phyloP scores from a whole-genome alignment of 2,113 vertebrate species.

The Pluvialis apricaria region DNA sequence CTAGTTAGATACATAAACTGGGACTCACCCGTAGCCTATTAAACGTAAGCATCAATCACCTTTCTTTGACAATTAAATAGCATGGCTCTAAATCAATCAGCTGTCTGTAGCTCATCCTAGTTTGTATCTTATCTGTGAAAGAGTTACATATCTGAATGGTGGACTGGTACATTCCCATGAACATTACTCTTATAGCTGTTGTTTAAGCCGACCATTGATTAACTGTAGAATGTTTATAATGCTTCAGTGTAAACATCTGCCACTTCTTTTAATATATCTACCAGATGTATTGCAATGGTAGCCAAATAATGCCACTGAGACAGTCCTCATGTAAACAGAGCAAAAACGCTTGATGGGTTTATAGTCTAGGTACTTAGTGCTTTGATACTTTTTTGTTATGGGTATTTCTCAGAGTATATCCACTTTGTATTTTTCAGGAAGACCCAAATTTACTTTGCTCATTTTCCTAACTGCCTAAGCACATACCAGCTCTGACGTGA shows the following conservation, averaged over 20 bases:
- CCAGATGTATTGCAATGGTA: not conserved
- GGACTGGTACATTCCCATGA: not conserved
- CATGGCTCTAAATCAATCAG: conserved; percentile 5
- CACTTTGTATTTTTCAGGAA: not conserved
- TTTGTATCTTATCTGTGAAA: not conserved
- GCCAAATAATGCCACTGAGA: not conserved
- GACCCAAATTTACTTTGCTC: not conserved
- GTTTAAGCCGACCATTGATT: not conserved
- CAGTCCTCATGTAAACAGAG: not conserved
- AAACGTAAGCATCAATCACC: conserved; percentile 21
- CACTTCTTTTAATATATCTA: not conserved
- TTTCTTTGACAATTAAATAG: conserved; percentile 51
- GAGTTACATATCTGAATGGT: not conserved
- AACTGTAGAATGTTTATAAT: not conserved
- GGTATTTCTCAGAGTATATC: not conserved
- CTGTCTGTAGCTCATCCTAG: not conserved
- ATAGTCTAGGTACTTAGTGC: not conserved
- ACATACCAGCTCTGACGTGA: not conserved
- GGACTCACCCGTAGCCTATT: conserved; percentile 1
- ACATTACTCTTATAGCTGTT: not conserved
- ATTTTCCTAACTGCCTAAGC: not conserved
- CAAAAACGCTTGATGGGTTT: not conserved
- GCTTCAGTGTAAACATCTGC: not conserved
- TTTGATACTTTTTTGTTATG: not conserved
- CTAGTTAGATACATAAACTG: conserved; percentile 14